phyloP scores from a whole-genome alignment of 1,140 invertebrate genomes.

The Drosophila lacertosa region DNA sequence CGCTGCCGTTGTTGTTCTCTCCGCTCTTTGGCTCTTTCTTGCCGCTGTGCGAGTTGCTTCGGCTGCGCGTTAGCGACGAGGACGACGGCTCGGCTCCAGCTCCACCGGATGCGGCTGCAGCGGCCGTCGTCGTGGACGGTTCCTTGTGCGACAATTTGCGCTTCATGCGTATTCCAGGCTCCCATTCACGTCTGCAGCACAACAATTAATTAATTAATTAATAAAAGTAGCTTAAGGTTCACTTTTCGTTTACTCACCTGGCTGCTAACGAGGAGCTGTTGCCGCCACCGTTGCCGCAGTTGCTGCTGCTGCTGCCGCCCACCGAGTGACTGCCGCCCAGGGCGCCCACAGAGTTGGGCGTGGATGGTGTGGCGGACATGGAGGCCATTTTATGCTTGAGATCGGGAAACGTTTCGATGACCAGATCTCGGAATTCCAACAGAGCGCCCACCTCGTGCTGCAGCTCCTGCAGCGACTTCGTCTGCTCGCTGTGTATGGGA shows the following conservation, averaged over 20 bases:
- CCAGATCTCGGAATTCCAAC: conserved; percentile 94
- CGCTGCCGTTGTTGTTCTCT: conserved; percentile 86
- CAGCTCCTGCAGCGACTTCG: conserved; percentile 87
- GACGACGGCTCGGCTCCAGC: conserved; percentile 70
- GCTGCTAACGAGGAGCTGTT: conserved; percentile 74
- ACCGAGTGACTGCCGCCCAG: conserved; percentile 80
- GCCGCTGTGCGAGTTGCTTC: conserved; percentile 88
- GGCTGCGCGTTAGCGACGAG: conserved; percentile 86
- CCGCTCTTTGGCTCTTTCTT: conserved; percentile 85
- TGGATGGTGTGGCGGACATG: conserved; percentile 82
- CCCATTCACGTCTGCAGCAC: conserved; percentile 87
- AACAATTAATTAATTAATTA: background rate
- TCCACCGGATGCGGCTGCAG: conserved; percentile 37
- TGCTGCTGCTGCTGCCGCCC: conserved; percentile 59
- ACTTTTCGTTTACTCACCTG: conserved; percentile 52
- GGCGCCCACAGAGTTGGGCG: conserved; percentile 74
- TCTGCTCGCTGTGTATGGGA: conserved; percentile 83
- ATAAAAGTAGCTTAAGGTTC: too few species aligned
- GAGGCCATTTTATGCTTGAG: conserved; percentile 91
- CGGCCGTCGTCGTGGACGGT: conserved; percentile 68
- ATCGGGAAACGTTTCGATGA: conserved; percentile 95
- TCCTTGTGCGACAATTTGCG: conserved; percentile 86
- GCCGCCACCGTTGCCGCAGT: conserved; percentile 37
- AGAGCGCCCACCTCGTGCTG: conserved; percentile 95
- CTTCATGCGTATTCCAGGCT: conserved; percentile 90